Percentiles rank a stretch among this genome's conserved stretches.
These are phyloP conservation scores for Adelognathus sp. DNA, from an alignment of 2,888 invertebrate species.

Conservation along the genomic window DNA sequence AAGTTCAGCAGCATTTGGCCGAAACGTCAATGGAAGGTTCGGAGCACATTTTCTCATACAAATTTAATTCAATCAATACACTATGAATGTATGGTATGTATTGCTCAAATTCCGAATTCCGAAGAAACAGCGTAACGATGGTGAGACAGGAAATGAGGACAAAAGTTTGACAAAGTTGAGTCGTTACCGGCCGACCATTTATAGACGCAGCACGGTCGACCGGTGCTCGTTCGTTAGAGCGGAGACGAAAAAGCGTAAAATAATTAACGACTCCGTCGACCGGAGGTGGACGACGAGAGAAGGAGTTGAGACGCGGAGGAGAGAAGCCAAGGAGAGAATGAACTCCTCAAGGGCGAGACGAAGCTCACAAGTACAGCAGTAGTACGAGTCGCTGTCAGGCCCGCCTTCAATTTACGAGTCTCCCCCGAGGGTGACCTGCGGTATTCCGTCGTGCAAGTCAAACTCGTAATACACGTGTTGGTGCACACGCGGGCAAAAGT, in stretches of 20 bases:
- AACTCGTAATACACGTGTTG: neutral
- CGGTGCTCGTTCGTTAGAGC: neutral
- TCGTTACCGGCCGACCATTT: neutral
- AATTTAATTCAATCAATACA: no score
- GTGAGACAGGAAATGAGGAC: neutral
- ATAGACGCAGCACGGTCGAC: neutral
- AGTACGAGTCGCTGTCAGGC: conserved; percentile 2
- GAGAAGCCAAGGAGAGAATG: conserved; percentile 7
- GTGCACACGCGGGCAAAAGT: neutral
- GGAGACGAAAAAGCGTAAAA: neutral
- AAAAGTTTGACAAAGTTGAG: neutral
- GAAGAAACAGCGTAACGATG: neutral
- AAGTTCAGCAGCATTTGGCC: no score
- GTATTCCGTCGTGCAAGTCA: neutral
- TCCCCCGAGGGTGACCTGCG: conserved; percentile 25
- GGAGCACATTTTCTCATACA: no score
- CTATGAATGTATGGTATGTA: no score
- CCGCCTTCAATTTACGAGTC: conserved; percentile 32
- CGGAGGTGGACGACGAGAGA: neutral
- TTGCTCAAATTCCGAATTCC: no score
- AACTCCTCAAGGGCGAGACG: conserved; percentile 14
- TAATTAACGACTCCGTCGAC: neutral
- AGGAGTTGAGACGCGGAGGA: neutral
- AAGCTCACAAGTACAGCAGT: neutral
- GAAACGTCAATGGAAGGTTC: no score